Evolutionary conservation across 2,888 invertebrate genomes (phyloP).

Genomic region (Nyleta sp.): DNA sequence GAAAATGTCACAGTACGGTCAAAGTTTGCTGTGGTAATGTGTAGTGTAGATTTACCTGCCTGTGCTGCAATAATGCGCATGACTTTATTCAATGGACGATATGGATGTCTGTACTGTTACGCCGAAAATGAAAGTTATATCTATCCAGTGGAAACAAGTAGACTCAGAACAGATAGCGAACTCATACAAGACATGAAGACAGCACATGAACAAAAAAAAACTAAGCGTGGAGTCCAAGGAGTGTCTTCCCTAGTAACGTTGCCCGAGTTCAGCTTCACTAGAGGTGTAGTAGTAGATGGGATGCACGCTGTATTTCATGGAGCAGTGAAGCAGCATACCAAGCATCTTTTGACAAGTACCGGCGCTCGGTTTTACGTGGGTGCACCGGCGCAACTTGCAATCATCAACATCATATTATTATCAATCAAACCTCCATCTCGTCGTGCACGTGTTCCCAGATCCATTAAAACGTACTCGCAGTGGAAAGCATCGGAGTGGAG

Average conservation of each 20-base stretch:
- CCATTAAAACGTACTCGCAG: neutral
- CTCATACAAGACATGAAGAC: conserved; percentile 12
- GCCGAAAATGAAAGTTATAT: conserved; percentile 2
- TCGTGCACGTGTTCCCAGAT: neutral
- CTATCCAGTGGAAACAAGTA: conserved; percentile 7
- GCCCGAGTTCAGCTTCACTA: conserved; percentile 26
- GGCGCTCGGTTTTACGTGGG: neutral
- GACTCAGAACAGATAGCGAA: conserved; percentile 18
- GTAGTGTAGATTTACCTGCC: conserved; percentile 22
- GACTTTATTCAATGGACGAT: neutral
- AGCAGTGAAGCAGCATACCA: conserved; percentile 25
- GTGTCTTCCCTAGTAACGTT: conserved; percentile 18
- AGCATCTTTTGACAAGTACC: neutral
- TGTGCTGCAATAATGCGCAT: conserved; percentile 13
- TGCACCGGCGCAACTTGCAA: neutral
- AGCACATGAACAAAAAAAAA: neutral
- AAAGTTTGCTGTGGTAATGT: neutral
- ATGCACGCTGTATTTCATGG: conserved; percentile 38
- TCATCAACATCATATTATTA: neutral
- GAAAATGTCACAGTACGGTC: neutral
- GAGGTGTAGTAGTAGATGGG: conserved; percentile 35
- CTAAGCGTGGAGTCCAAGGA: conserved; percentile 24
- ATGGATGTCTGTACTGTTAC: conserved; percentile 18
- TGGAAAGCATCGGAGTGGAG: conserved; percentile 19
- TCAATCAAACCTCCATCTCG: conserved; percentile 10